Percentiles rank a stretch among this genome's conserved stretches.
These are phyloP conservation scores for Spinibarbus caldwelli DNA, from an alignment of 2,797 vertebrate genomes.

Conservation along the genomic window DNA sequence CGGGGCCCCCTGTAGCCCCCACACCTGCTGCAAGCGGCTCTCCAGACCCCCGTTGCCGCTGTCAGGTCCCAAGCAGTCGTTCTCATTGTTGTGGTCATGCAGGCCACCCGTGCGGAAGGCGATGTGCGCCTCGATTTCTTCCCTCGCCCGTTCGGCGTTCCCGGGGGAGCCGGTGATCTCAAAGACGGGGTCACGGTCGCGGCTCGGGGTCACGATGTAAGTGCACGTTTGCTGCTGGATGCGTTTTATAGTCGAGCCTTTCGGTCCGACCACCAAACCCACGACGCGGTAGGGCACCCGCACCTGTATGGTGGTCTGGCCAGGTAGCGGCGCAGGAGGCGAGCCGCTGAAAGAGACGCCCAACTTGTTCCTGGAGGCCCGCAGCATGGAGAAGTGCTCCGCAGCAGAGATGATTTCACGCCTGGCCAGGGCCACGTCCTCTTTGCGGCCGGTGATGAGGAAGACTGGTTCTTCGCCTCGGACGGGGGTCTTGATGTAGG, in stretches of 20 bases:
- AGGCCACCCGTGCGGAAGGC: conserved; percentile 96
- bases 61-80: conserved; percentile 94
- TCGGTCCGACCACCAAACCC: conserved; percentile 96
- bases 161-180: conserved; percentile 95
- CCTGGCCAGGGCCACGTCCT: conserved; percentile 95
- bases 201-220: conserved; percentile 97
- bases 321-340: conserved; percentile 89
- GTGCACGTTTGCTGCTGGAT: conserved; percentile 99
- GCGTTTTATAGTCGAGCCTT: conserved; percentile 97
- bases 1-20: conserved; percentile 85
- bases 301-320: conserved; percentile 98
- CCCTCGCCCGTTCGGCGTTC: conserved; percentile 92
- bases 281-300: conserved; percentile 97
- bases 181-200: conserved; percentile 95
- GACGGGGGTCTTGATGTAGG: conserved; percentile 98
- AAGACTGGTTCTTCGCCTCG: conserved; percentile 96
- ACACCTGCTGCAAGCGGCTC: conserved; percentile 90
- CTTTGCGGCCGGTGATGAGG: conserved; percentile 94
- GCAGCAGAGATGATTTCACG: conserved; percentile 98
- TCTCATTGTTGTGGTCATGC: conserved; percentile 96
- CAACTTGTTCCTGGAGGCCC: conserved; percentile 96
- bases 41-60: conserved; percentile 83
- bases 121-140: conserved; percentile 98
- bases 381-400: conserved; percentile 98
- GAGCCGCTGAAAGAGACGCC: conserved; percentile 89